Conservation (phyloP, 1,140 invertebrate species). For the Brachionus rotundiformis region DNA sequence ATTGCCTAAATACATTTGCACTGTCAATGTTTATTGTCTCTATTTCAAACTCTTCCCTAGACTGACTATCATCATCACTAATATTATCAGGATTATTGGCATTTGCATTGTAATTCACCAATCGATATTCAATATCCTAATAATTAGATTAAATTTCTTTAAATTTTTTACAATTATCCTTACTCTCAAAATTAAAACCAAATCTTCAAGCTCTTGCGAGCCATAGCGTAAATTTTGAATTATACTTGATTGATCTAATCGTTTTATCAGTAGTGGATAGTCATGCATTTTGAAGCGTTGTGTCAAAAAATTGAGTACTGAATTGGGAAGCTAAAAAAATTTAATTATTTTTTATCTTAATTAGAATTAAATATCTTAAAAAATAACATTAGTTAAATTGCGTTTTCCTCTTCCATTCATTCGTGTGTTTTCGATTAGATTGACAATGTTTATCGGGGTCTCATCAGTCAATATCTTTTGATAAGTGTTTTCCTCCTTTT, state of each 20-base stretch:
- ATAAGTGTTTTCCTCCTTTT: background rate
- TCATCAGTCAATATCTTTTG: conserved; percentile 25
- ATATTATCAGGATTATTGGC: conserved; percentile 31
- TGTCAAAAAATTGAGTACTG: background rate
- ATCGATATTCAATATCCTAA: conserved; percentile 34
- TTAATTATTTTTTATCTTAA: no score
- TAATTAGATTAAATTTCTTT: background rate
- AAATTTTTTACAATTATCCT: background rate
- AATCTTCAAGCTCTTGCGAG: background rate
- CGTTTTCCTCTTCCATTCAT: background rate
- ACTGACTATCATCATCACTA: background rate
- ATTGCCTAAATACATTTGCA: conserved; percentile 18
- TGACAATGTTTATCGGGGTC: background rate
- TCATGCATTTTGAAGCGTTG: conserved; percentile 10
- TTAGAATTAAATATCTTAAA: background rate
- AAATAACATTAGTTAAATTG: background rate
- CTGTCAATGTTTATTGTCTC: conserved; percentile 40
- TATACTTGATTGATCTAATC: conserved; percentile 48
- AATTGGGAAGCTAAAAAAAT: conserved; percentile 29
- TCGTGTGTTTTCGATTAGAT: background rate
- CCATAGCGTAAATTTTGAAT: conserved; percentile 33
- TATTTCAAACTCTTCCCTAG: conserved; percentile 27
- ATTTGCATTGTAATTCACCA: conserved; percentile 16
- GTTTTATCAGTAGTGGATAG: conserved; percentile 41
- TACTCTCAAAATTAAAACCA: conserved; percentile 24